Base-by-base conservation (phyloP, 2,888 invertebrate genomes). In the Frankliniella fusca region DNA sequence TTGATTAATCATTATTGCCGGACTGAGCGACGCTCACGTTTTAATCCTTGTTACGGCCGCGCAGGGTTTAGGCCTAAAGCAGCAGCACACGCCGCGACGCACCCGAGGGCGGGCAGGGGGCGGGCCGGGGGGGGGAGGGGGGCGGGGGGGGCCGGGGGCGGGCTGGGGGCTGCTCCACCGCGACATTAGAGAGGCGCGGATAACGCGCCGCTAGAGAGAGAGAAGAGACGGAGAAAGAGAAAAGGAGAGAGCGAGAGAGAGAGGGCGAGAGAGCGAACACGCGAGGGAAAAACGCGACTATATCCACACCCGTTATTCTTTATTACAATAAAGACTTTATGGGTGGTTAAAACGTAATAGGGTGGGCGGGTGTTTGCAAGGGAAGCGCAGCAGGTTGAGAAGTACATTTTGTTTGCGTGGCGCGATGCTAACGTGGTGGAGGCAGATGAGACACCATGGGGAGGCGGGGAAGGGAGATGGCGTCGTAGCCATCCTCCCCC, bases 281-380 rank as follows among this genome's bases (percentile, higher is more conserved):
- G 10, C 2, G 27, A 7, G 23, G 70, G 70, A 12, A 76, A 70
- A 23, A 23, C n/a, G 70, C n/a, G 70, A 70, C 23, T 76, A 76
- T 76, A 76, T 76, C 70, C 70, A 27, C 70, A 23, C 27, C 70
- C 70, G 70, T 76, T 76, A 76, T 27, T 76, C 70, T 76, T 76
- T n/a, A 76, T 76, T 76, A 76, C 70, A 76, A 76, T 76, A 76
- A 76, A 76, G 70, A 76, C 70, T 76, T 76, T 76, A 76, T 76
- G 70, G 70, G 70, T 76, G 70, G 70, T 76, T 76, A 76, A 76
- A 76, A 27, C 27, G 70, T 76, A 76, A 76, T 76, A 76, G 70
- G 70, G 70, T 2, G n/a, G n/a, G n/a, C n/a, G 23, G 70, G 27
- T 76, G 70, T 76, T 76, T 27, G 70, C 70, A 76, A 76, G 70